Evolutionary conservation across 2,113 vertebrate genomes (phyloP), one percentile per base, ranked within the genome.

Genomic region (Phaetusa simplex): DNA sequence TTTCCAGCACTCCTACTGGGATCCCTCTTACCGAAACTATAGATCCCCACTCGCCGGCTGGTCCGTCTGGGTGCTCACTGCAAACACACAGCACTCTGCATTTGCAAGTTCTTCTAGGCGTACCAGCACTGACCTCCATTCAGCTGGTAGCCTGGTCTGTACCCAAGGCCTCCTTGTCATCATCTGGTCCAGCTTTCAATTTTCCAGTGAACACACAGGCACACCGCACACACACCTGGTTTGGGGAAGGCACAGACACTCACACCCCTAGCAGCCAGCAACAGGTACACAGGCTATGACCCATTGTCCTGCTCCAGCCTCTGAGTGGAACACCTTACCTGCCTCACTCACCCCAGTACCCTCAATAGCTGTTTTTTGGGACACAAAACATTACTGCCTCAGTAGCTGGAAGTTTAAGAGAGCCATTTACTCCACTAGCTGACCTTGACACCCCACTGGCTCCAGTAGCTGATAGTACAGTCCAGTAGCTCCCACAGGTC

Each of bases 211-310:
- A 61, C 70, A 49, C 30, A 43, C 20, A n/a, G 1, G 5, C 38
- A 56, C 15, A 64, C 5, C 8, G 7, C 10, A 8, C 0, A 0
- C 11, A 36, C 26, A 50, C 11, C 5, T 7, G 1, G 26, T 58
- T 30, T 82, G 36, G 14, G 26, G 17, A 66, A 74, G 21, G 43
- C 21, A 50, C 8, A 82, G 69, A 59, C 26, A 36, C 11, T 71
- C 1, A 3, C 2, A 8, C 7, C 4, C 38, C 34, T 32, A 61
- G 32, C 17, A 73, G 24, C 14, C 3, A 3, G 20, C 26, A 89
- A 32, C 8, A 50, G 12, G 8, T 20, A 43, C 32, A 52, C 1
- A 3, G 53, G 16, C 32, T 78, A 8, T 53, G 38, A 49, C 47
- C 22, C 15, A 30, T 3, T 4, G 42, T 30, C 50, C n/a, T 72